These are phyloP conservation scores for Apistogramma diplotaenia DNA, from an alignment of 2,113 vertebrate species.

Conservation along the genomic window DNA sequence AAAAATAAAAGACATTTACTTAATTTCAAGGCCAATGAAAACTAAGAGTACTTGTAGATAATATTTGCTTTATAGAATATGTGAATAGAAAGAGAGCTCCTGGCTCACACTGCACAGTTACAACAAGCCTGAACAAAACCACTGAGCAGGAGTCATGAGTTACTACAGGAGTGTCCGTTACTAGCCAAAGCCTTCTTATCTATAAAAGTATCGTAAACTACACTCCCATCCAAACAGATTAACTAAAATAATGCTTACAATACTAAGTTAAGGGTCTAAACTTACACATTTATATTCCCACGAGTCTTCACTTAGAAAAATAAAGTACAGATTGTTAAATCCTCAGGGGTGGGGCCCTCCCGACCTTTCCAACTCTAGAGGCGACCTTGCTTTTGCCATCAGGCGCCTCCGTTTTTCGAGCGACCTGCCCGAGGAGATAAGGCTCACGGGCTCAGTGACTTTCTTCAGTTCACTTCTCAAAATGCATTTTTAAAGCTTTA, in stretches of 20 bases:
- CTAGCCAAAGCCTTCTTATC: neutral
- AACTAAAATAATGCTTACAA: neutral
- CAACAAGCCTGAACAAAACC: too few species aligned
- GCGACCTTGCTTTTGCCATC: neutral
- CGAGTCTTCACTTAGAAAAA: neutral
- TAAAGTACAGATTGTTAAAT: neutral
- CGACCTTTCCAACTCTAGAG: neutral
- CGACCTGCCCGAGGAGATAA: neutral
- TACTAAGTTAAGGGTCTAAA: neutral
- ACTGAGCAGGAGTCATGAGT: too few species aligned
- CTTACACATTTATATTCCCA: neutral
- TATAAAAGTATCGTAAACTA: neutral
- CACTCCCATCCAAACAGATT: neutral
- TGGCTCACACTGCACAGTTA: neutral
- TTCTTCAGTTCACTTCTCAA: neutral
- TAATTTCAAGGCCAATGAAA: too few species aligned
- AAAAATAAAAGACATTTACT: neutral
- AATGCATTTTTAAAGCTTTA: fast-evolving
- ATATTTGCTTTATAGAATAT: too few species aligned
- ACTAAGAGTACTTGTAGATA: too few species aligned
- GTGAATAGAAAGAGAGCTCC: neutral
- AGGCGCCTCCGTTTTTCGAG: neutral
- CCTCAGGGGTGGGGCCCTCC: neutral
- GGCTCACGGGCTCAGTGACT: neutral
- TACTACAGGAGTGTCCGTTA: too few species aligned